Evolutionary conservation across 2,888 invertebrate species (phyloP).

Genomic region (Octodonta nipae): DNA sequence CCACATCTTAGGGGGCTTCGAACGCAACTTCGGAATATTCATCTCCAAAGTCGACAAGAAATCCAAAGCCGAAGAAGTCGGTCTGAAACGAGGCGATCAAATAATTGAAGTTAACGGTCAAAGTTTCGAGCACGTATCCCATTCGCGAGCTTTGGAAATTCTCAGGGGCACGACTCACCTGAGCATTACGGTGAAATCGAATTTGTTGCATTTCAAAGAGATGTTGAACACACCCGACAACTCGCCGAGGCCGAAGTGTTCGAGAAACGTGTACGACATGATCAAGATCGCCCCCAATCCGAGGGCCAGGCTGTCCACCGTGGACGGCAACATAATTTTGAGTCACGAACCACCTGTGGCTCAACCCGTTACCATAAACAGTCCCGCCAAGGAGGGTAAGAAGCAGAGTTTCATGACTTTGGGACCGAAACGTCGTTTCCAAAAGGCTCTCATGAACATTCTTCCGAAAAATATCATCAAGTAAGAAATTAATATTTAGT

Average conservation of each 20-base stretch:
- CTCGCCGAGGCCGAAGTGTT: constrained; percentile 63
- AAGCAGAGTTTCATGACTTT: constrained; percentile 71
- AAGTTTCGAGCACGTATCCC: constrained; percentile 86
- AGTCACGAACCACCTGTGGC: constrained; percentile 32
- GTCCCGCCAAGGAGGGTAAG: constrained; percentile 48
- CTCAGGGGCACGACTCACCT: constrained; percentile 88
- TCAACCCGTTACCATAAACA: constrained; percentile 46
- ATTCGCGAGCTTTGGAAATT: constrained; percentile 83
- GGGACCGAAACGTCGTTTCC: constrained; percentile 70
- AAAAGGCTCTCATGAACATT: constrained; percentile 76
- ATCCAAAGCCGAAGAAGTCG: constrained; percentile 90
- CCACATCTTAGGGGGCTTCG: constrained; percentile 85
- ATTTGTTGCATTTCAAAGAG: constrained; percentile 75
- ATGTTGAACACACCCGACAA: constrained; percentile 66
- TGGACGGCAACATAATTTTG: constrained; percentile 42
- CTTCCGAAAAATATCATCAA: constrained; percentile 67
- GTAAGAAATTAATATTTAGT: constrained; percentile 23
- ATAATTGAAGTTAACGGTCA: constrained; percentile 96
- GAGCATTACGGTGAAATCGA: constrained; percentile 92
- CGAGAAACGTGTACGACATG: constrained; percentile 42
- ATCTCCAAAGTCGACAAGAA: constrained; percentile 85
- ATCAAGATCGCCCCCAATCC: constrained; percentile 56
- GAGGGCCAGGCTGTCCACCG: constrained; percentile 63
- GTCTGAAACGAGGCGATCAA: constrained; percentile 93
- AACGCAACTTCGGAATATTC: constrained; percentile 75